Evolutionary conservation across 1,140 invertebrate genomes (phyloP), one percentile per base, ranked within the genome.

Genomic region (Arion vulgaris): DNA sequence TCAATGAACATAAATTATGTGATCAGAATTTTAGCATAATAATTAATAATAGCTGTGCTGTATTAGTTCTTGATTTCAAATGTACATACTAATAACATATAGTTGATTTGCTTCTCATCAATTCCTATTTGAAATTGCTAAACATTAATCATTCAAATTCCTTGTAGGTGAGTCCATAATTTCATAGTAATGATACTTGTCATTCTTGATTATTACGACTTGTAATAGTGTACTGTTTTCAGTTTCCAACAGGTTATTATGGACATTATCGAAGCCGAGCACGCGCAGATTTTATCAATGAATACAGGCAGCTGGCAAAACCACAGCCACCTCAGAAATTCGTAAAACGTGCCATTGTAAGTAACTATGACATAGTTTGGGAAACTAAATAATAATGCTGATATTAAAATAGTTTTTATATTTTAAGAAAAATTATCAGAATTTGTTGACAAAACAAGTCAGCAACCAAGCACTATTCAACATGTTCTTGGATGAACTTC

Each of bases 231-330:
- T 80, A 2, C 81, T 79, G 38, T 71, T 88, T 89, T 81, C 86
- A 91, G 91, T 91, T 90, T 88, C 89, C 90, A 77, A 79, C 88
- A 36, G 91, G 91, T 41, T 92, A 89, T 79, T 87, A 91, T 88
- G 91, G 91, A 0, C 91, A 92, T 84, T 91, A 89, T 83, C 78
- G 90, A 19, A 92, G 89, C 79, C 89, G 89, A 80, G 85, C 87
- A 2, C 82, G 91, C 36, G 88, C 87, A 82, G 91, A 92, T 80
- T 92, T 92, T 86, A 82, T 89, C 2, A 86, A 86, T 87, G 91
- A 92, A 86, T 92, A 91, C 83, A 82, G 91, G 83, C 88, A 90
- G 49, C 72, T 91, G 72, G 90, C 91, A 23, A 90, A 88, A 82
- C 91, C 90, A 38, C 87, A 87, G 77, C 91, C 91, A 34, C 91